Percentiles rank a stretch among this genome's conserved stretches.
These are phyloP conservation scores for Silurus asotus DNA, from an alignment of 2,113 vertebrate genomes.

Conservation along the genomic window DNA sequence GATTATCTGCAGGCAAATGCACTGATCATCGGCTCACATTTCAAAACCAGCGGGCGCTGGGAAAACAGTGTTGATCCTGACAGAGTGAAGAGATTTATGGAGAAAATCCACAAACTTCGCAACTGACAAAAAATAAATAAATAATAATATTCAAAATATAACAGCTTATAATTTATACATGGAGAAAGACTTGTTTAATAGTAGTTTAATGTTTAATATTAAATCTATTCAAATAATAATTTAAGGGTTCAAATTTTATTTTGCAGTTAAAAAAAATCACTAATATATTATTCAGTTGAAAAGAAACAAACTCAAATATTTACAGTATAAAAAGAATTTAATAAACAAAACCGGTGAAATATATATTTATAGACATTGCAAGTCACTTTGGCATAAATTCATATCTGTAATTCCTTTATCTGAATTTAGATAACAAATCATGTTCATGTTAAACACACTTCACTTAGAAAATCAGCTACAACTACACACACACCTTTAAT, in stretches of 20 bases:
- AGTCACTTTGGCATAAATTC: neutral
- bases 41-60: conserved; percentile 82
- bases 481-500: neutral
- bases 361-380: neutral
- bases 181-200: neutral
- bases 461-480: neutral
- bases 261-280: conserved; percentile 27
- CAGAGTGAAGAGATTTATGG: conserved; percentile 78
- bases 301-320: conserved; percentile 41
- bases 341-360: neutral
- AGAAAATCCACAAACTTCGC: conserved; percentile 68
- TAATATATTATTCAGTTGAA: conserved; percentile 39
- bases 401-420: neutral
- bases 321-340: conserved; percentile 37
- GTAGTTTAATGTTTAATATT: neutral
- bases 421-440: neutral
- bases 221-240: neutral
- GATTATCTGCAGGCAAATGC: conserved; percentile 67
- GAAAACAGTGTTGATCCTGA: conserved; percentile 73
- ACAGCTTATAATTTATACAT: neutral
- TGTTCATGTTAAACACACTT: neutral
- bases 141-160: neutral
- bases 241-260: conserved; percentile 27
- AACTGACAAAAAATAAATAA: conserved; percentile 51
- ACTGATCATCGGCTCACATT: conserved; percentile 83